These are phyloP conservation scores for Gymnorhina tibicen DNA, from an alignment of 2,113 vertebrate genomes.

Conservation along the genomic window DNA sequence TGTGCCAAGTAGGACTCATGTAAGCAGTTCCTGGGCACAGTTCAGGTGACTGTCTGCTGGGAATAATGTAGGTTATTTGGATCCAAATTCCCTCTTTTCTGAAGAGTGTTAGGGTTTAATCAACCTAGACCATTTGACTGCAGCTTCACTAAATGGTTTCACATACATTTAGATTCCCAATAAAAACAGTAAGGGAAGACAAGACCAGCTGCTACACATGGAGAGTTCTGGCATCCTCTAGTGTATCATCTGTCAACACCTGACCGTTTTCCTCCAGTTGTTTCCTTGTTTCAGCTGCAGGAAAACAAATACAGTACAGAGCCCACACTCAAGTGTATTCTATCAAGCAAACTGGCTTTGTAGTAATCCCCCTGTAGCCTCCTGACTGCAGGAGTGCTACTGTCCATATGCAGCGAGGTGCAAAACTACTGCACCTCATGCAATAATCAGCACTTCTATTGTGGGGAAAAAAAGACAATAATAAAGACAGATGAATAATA, in stretches of 20 bases:
- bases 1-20: background rate
- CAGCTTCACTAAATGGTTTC: background rate
- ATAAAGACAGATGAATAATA: background rate
- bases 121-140: background rate
- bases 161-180: background rate
- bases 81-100: background rate
- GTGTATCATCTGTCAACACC: background rate
- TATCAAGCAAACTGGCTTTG: background rate
- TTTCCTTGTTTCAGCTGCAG: background rate
- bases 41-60: background rate
- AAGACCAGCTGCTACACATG: background rate
- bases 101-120: background rate
- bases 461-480: background rate
- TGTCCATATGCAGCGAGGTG: background rate
- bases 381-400: background rate
- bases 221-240: background rate
- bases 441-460: background rate
- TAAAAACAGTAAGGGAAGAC: background rate
- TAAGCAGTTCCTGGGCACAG: background rate
- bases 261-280: background rate
- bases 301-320: background rate
- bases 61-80: background rate
- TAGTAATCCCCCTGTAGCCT: background rate
- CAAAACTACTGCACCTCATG: rapidly evolving
- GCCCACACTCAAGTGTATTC: background rate